Base-by-base conservation (phyloP, 1,140 invertebrate species). In the Solen grandis region DNA sequence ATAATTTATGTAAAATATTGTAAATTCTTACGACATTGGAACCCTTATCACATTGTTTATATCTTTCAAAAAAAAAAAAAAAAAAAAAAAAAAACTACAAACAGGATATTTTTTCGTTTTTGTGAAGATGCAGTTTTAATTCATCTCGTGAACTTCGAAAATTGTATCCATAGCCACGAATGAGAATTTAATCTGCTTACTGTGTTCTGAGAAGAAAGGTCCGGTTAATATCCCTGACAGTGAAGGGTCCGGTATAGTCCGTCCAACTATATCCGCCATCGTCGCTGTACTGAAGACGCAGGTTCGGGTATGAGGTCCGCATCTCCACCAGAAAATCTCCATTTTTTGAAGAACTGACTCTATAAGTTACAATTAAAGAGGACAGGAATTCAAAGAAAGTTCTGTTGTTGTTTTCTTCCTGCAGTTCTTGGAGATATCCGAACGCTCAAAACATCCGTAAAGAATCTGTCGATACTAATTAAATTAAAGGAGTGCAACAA, bases 241-340 rank as follows among this genome's bases (percentile, higher is more conserved):
- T 36, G 33, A 78, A 78, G 2, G 65, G 75, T 2, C 27, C 22
- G 0, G 35, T 16, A 69, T 78, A 78, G 10, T 78, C 70, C 1
- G 14, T n/a, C 87, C 87, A 88, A 13, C 76, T 76, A 0, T 54
- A 22, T 1, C 86, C 83, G 16, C 62, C 65, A 60, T 88, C 84
- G 27, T 22, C 35, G 50, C 84, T 86, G 74, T 85, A 86, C 69
- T 86, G 81, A 4, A 86, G 77, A 10, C 22, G 14, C 52, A 87
- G 78, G 16, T 82, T 84, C 3, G 85, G 84, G 68, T 78, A 86
- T 13, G 73, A 77, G 3, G 77, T 52, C 14, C 81, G 73, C 68
- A 77, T 68, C 35, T 36, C 50, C 8, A 88, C 66, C 25, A 41
- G 36, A 27, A 65, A 76, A 0, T 76, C 41, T 1, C 73, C 22